Conservation (phyloP, 1,140 invertebrate species). For the Listronotus oregonensis region DNA sequence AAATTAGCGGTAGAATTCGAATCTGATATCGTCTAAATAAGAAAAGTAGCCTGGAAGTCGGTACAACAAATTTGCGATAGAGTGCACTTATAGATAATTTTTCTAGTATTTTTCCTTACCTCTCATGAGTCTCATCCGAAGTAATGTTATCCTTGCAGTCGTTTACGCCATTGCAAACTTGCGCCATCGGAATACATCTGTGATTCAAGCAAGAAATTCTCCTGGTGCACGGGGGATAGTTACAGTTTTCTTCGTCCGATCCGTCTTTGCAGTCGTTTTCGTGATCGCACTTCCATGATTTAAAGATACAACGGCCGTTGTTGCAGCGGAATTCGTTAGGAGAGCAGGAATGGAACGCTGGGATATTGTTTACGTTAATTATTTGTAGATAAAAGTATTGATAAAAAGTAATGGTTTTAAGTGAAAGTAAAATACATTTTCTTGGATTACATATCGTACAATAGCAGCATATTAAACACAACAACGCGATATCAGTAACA, state of each 20-base stretch:
- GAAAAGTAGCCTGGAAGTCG: no score
- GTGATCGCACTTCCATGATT: conserved; percentile 92
- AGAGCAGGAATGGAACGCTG: conserved; percentile 91
- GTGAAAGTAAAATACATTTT: no score
- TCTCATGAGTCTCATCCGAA: conserved; percentile 86
- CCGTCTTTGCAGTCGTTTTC: conserved; percentile 95
- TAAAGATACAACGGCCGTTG: conserved; percentile 94
- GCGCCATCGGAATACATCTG: conserved; percentile 81
- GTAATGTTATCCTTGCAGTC: conserved; percentile 93
- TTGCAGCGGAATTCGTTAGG: conserved; percentile 92
- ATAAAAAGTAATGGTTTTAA: no score
- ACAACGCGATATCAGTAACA: no score
- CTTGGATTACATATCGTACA: no score
- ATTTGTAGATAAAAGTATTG: no score
- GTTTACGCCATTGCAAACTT: conserved; percentile 91
- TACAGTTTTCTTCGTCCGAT: conserved; percentile 90
- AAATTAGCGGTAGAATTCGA: no score
- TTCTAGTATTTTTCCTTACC: conserved; percentile 8
- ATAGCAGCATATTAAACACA: no score
- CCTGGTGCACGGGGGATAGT: conserved; percentile 89
- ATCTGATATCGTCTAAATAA: no score
- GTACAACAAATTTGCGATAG: no score
- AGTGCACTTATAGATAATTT: no score
- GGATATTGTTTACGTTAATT: no score
- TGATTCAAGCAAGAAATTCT: conserved; percentile 91